phyloP scores from a whole-genome alignment of 2,797 vertebrate genomes.

The Neomorphus geoffroyi region DNA sequence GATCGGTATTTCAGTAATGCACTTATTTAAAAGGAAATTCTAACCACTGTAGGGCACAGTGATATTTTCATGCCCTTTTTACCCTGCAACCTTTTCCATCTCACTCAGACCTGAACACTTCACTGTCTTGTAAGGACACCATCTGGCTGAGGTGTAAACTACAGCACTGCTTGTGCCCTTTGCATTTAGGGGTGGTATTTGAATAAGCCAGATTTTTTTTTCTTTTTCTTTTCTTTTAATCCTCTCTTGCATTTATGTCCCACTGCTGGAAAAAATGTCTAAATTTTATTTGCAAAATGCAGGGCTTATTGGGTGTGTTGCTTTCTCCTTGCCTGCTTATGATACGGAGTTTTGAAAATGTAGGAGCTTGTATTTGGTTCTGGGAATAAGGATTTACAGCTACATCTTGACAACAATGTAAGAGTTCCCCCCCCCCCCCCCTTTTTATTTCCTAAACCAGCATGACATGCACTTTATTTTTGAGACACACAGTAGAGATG shows the following conservation, averaged over 20 bases:
- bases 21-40: slow-evolving; percentile 20
- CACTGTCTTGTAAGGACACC: slow-evolving; percentile 39
- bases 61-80: slow-evolving; percentile 22
- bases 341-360: not conserved
- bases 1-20: slow-evolving; percentile 6
- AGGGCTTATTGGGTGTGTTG: not conserved
- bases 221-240: not conserved
- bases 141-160: slow-evolving; percentile 34
- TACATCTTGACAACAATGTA: not conserved
- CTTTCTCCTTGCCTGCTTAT: not conserved
- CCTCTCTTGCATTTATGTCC: not conserved
- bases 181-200: not conserved
- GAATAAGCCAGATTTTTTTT: not conserved
- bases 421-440: not conserved
- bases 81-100: not conserved
- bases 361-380: not conserved
- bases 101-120: not conserved
- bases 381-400: not conserved
- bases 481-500: not conserved
- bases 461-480: not conserved
- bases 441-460: not conserved
- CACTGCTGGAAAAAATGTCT: not conserved
- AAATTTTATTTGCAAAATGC: not conserved
- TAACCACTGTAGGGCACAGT: not conserved
- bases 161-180: not conserved